Evolutionary conservation across 2,888 invertebrate genomes (phyloP).

Genomic region (Chironomus riparius): DNA sequence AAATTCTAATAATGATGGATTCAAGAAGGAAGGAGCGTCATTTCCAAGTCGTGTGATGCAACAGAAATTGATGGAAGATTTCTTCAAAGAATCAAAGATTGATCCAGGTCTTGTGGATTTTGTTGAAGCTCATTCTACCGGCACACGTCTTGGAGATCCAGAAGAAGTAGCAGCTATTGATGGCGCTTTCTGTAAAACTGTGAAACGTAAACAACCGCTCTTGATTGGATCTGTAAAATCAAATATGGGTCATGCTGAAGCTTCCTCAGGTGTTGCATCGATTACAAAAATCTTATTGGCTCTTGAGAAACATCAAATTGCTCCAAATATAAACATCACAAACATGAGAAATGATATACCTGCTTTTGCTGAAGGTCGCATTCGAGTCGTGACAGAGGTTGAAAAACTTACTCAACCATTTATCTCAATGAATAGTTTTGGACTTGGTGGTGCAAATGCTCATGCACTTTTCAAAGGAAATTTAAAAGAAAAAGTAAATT

Average conservation of each 20-base stretch:
- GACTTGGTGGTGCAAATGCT: conserved; percentile 76
- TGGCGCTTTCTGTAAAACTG: conserved; percentile 58
- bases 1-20: conserved; percentile 50
- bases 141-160: conserved; percentile 58
- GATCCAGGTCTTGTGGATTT: conserved; percentile 46
- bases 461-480: conserved; percentile 52
- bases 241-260: conserved; percentile 81
- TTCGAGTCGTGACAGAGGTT: conserved; percentile 59
- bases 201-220: conserved; percentile 58
- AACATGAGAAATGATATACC: conserved; percentile 49
- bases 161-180: conserved; percentile 71
- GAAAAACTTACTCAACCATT: conserved; percentile 59
- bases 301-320: conserved; percentile 64
- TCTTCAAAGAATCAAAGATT: conserved; percentile 45
- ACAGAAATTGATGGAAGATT: conserved; percentile 40
- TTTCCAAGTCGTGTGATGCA: conserved; percentile 34
- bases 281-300: conserved; percentile 62
- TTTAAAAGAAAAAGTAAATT: conserved; percentile 37
- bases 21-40: conserved; percentile 34
- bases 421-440: conserved; percentile 75
- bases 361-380: conserved; percentile 48
- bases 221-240: conserved; percentile 78
- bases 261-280: conserved; percentile 65
- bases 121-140: conserved; percentile 54
- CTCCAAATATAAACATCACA: conserved; percentile 69